A percentile compares a stretch with the other conserved stretches of the same genome.
phyloP scores from a whole-genome alignment of 2,797 vertebrate genomes.

The Psittacula echo region DNA sequence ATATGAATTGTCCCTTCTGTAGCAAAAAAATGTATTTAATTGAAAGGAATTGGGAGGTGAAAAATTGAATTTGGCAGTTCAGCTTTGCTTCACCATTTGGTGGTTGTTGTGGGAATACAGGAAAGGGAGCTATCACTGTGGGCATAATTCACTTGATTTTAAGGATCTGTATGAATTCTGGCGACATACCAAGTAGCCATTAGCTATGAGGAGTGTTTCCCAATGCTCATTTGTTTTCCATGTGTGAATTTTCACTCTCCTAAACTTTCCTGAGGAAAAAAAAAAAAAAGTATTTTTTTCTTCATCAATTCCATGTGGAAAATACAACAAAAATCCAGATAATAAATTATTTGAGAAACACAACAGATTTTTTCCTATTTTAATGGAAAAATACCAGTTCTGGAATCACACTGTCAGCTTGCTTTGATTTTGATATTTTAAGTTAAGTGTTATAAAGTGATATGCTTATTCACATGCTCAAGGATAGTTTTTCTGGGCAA shows the following conservation, averaged over 20 bases:
- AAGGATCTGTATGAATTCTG: constrained; percentile 42
- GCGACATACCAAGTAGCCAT: constrained; percentile 22
- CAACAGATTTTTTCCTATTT: not conserved
- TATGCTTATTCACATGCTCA: constrained; percentile 28
- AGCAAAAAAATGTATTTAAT: not conserved
- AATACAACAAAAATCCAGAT: constrained; percentile 35
- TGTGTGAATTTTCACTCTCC: constrained; percentile 22
- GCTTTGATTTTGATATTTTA: constrained; percentile 52
- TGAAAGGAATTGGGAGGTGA: constrained; percentile 33
- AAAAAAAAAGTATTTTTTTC: not conserved
- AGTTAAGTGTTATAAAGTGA: constrained; percentile 57
- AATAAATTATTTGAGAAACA: constrained; percentile 55
- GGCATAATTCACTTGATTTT: constrained; percentile 41
- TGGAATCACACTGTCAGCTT: constrained; percentile 30
- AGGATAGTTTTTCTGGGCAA: constrained; percentile 52
- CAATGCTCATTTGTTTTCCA: constrained; percentile 48
- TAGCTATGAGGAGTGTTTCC: constrained; percentile 28
- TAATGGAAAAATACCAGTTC: constrained; percentile 28
- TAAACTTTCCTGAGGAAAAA: constrained; percentile 1
- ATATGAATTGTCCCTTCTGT: not conserved
- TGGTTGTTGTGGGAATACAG: constrained; percentile 28
- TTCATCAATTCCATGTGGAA: constrained; percentile 50
- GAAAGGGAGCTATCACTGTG: constrained; percentile 9
- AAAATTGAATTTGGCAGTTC: constrained; percentile 60
- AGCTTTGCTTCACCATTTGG: not conserved